phyloP scores from a whole-genome alignment of 2,888 invertebrate species.

The Smittia sp. region DNA sequence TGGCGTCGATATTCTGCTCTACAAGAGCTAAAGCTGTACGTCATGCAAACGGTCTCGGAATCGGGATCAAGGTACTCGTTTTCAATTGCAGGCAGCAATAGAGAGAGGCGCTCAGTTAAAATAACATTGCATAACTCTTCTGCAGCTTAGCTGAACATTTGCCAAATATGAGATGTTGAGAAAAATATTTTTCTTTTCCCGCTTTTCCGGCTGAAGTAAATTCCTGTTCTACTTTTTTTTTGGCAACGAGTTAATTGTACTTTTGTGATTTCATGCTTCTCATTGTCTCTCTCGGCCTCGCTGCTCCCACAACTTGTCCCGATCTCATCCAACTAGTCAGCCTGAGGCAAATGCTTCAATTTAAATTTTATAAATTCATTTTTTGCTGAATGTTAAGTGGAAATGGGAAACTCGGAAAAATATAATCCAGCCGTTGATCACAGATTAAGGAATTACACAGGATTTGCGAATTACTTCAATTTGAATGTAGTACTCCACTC shows the following conservation, averaged over 20 bases:
- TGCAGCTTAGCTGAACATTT: neutral
- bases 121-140: no score
- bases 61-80: conserved; percentile 2
- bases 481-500: no score
- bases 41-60: neutral
- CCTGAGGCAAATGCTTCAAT: no score
- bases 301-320: no score
- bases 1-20: conserved; percentile 30
- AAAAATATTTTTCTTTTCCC: neutral
- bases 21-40: neutral
- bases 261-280: neutral
- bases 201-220: neutral
- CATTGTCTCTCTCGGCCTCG: no score
- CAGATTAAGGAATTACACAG: conserved; percentile 27
- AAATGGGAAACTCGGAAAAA: neutral
- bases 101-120: neutral
- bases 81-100: neutral
- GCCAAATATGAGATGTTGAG: no score
- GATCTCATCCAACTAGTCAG: no score
- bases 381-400: no score
- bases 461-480: conserved; percentile 22
- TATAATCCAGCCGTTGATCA: conserved; percentile 24
- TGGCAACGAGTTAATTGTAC: neutral
- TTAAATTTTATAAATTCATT: no score
- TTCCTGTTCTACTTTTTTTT: neutral